Evolutionary conservation across 2,888 invertebrate species (phyloP).

Genomic region (Ligdia adustata): DNA sequence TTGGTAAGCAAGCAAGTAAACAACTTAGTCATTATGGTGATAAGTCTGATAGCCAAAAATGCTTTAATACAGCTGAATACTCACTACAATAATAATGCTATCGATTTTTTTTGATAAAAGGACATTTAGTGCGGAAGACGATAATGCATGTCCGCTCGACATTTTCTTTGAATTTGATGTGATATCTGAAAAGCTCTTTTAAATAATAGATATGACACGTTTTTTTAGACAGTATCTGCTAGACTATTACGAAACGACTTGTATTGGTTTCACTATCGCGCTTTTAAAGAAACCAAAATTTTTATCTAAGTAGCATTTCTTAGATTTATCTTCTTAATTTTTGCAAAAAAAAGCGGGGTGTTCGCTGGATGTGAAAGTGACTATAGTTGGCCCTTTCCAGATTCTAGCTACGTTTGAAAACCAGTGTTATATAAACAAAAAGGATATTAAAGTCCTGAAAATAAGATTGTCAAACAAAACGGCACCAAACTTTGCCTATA

Average conservation of each 20-base stretch:
- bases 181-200: conserved; percentile 38
- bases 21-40: conserved; percentile 9
- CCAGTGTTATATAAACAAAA: no score
- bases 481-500: no score
- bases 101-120: conserved; percentile 21
- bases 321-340: no score
- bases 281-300: no score
- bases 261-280: no score
- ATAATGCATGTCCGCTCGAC: conserved; percentile 44
- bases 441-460: no score
- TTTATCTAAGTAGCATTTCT: no score
- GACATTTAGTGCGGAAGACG: conserved; percentile 31
- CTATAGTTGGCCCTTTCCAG: no score
- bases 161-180: conserved; percentile 40
- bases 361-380: no score
- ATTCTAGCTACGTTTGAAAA: no score
- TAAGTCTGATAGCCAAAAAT: conserved; percentile 16
- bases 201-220: conserved; percentile 50
- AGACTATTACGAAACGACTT: background rate
- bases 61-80: conserved; percentile 15
- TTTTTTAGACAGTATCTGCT: conserved; percentile 15
- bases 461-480: no score
- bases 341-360: no score
- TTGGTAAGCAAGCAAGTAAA: conserved; percentile 3
- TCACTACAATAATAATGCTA: conserved; percentile 13